Evolutionary conservation across 2,888 invertebrate species (phyloP), one percentile per base, ranked within the genome.

Genomic region (Gortyna flavago): DNA sequence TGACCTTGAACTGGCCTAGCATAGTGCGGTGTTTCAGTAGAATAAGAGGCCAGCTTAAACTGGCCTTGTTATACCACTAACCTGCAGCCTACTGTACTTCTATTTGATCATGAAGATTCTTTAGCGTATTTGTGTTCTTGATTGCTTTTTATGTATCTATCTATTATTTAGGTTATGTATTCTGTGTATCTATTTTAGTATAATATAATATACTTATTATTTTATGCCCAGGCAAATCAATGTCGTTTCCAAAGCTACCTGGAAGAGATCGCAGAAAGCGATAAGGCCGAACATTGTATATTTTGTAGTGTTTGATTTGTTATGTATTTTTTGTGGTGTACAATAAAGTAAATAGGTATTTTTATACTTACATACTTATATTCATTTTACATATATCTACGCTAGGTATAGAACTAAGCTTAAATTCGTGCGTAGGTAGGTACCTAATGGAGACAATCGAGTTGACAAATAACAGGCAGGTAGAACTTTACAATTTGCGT

Each of bases 401-500:
- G 16, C 32, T 41, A 21, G 18, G 25, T 71, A 65, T 57, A 79
- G 62, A 51, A 32, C 41, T 51, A 48, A 25, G 13, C 21, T 41
- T 18, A 41, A 59, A 38, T 54, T 48, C 0, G 8, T 29, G 35
- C 29, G 29, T 29, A 66, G 18, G n/a, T 32, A n/a, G n/a, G n/a
- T n/a, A n/a, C n/a, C n/a, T n/a, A 70, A 25, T 44, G 9, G 16
- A 62, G 54, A 18, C 25, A 64, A 64, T 21, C 21, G 44, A 18
- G 18, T 65, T 65, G 64, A 72, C 64, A 57, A 41, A 57, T 65
- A 57, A 73, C 48, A 57, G 32, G 38, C 44, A 80, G 44, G 21
- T 38, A 59, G 13, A 41, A 57, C n/a, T 73, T n/a, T 16, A 32
- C 48, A 80, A 78, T 80, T 78, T 32, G 41, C 41, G 11, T 25